Evolutionary conservation across 2,113 vertebrate species (phyloP).

Genomic region (Furnarius figulus): DNA sequence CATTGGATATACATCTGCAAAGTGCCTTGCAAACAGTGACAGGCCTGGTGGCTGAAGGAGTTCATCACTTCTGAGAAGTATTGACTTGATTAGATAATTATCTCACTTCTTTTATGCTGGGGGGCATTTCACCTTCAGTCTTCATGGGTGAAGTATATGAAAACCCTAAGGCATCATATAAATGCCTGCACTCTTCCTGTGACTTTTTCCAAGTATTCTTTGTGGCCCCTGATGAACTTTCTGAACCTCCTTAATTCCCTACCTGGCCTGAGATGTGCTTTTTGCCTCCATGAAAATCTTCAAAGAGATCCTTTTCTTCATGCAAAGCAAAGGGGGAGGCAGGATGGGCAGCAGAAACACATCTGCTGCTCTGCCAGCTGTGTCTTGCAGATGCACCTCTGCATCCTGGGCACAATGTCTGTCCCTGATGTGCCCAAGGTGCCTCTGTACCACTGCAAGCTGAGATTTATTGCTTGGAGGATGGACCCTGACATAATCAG

Average conservation of each 20-base stretch:
- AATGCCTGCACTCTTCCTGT: neutral
- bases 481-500: neutral
- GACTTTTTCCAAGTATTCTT: neutral
- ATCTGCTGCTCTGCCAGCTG: neutral
- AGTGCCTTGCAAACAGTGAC: neutral
- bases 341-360: neutral
- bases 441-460: neutral
- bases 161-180: too few species aligned
- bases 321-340: neutral
- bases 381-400: neutral
- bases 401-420: rapidly evolving
- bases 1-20: neutral
- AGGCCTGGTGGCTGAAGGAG: neutral
- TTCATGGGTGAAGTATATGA: neutral
- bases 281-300: neutral
- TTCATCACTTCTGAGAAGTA: neutral
- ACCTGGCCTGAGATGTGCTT: rapidly evolving
- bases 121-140: neutral
- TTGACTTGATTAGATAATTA: neutral
- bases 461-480: neutral
- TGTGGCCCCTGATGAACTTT: neutral
- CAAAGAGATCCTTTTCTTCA: rapidly evolving
- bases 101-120: neutral
- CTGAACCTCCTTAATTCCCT: neutral
- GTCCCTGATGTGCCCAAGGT: neutral